Evolutionary conservation across 2,888 invertebrate genomes (phyloP).

Genomic region (Carpatolechia fugitivella): DNA sequence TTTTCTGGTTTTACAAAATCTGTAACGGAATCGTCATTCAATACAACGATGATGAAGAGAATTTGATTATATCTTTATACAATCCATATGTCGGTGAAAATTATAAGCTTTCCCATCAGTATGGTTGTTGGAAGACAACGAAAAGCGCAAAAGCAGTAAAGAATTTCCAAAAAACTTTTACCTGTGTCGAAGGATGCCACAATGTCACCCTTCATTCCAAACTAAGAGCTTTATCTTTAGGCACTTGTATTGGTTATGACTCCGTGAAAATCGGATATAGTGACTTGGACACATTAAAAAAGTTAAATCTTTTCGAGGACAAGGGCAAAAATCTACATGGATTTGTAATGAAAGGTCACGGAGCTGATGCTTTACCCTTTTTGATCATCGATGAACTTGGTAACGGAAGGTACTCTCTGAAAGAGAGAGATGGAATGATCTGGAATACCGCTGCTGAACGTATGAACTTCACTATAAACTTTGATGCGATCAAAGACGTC

Average conservation of each 20-base stretch:
- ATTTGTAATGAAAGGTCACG: conserved; percentile 42
- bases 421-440: conserved; percentile 54
- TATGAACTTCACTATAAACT: conserved; percentile 60
- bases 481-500: conserved; percentile 35
- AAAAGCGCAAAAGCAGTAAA: conserved; percentile 46
- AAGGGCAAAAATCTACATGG: conserved; percentile 55
- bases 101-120: conserved; percentile 35
- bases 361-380: conserved; percentile 50
- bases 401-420: conserved; percentile 43
- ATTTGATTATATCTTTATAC: conserved; percentile 38
- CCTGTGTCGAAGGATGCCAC: conserved; percentile 48
- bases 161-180: conserved; percentile 41
- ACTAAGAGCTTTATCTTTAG: conserved; percentile 44
- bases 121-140: conserved; percentile 52
- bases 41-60: conserved; percentile 36
- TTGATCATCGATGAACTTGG: conserved; percentile 34
- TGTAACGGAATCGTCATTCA: conserved; percentile 49
- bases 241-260: conserved; percentile 56
- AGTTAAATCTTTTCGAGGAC: conserved; percentile 45
- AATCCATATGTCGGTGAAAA: conserved; percentile 48
- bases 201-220: conserved; percentile 49
- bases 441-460: conserved; percentile 55
- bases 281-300: conserved; percentile 23
- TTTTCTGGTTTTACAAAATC: conserved; percentile 54
- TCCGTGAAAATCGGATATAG: conserved; percentile 35